Evolutionary conservation across 2,888 invertebrate species (phyloP), one percentile per base, ranked within the genome.

Genomic region (Platypus cylindrus): DNA sequence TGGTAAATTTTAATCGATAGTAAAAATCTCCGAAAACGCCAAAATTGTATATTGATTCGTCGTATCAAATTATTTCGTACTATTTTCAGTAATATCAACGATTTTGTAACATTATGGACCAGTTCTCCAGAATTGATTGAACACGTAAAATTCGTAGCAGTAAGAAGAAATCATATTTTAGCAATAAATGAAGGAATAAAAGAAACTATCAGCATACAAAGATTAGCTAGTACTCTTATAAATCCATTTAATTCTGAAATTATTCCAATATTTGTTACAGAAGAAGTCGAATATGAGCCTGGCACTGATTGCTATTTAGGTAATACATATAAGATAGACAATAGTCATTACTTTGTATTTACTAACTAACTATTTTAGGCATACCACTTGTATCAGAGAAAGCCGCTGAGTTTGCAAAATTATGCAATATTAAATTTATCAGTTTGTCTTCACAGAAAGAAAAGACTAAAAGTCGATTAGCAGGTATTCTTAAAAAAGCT

Each of bases 161-260:
- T 89, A 9, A 67, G 66, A 16, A 62, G 60, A 1, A 62, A 62
- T 3, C 74, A 74, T 55, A 59, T 69, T 46, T 53, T 80, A 17
- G 63, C 65, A 12, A 56, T 55, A 38, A 35, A 41, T 25, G 50
- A 59, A 2, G n/a, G n/a, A n/a, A n/a, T n/a, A n/a, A 53, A n/a
- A n/a, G n/a, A 61, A 22, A 17, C 52, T 3, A 45, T 26, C 14
- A 15, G 24, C 11, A 22, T 49, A 23, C 40, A 50, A 22, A 47
- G 52, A 42, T 53, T 69, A 13, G 53, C 65, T n/a, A n/a, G n/a
- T n/a, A n/a, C n/a, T n/a, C 71, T 76, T 20, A 54, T 69, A 35
- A 87, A 90, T 67, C 86, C 86, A 9, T 69, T 87, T 35, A 78
- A 70, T 24, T 66, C 68, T 24, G 57, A 63, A 38, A 59, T 64